Conservation (phyloP, 2,797 vertebrate species). For the Sebastes baramenuke region DNA sequence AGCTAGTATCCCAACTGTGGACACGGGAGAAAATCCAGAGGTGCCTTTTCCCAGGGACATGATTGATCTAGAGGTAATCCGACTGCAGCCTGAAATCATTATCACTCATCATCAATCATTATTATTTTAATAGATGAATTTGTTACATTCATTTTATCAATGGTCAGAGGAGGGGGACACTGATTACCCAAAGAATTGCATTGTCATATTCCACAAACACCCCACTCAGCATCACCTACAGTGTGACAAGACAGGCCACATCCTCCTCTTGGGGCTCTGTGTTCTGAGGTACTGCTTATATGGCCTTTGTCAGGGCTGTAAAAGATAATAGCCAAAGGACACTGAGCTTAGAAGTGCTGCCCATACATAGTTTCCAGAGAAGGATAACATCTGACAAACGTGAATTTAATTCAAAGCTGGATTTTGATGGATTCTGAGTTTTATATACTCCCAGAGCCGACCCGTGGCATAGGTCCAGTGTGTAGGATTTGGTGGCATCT, state of each 20-base stretch:
- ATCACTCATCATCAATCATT: background rate
- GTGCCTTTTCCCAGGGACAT: constrained; percentile 97
- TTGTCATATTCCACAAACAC: background rate
- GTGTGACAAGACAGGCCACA: background rate
- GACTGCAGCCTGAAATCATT: background rate
- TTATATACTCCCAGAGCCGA: rapidly evolving
- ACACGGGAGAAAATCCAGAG: constrained; percentile 97
- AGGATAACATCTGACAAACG: too few relatives aligned
- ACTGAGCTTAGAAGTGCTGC: background rate
- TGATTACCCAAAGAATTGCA: background rate
- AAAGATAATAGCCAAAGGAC: too few relatives aligned
- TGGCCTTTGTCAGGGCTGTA: too few relatives aligned
- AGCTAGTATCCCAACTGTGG: constrained; percentile 90
- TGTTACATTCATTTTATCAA: background rate
- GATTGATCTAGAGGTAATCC: constrained; percentile 94
- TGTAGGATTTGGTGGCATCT: too few relatives aligned
- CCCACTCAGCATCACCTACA: background rate
- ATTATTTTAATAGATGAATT: background rate
- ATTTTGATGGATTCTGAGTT: background rate
- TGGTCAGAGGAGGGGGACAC: background rate
- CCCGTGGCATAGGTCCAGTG: too few relatives aligned
- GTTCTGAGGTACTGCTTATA: background rate
- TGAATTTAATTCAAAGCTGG: background rate
- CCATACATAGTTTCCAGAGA: too few relatives aligned
- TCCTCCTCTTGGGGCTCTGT: background rate